phyloP scores from a whole-genome alignment of 2,888 invertebrate genomes.

The Hydriomena furcata region DNA sequence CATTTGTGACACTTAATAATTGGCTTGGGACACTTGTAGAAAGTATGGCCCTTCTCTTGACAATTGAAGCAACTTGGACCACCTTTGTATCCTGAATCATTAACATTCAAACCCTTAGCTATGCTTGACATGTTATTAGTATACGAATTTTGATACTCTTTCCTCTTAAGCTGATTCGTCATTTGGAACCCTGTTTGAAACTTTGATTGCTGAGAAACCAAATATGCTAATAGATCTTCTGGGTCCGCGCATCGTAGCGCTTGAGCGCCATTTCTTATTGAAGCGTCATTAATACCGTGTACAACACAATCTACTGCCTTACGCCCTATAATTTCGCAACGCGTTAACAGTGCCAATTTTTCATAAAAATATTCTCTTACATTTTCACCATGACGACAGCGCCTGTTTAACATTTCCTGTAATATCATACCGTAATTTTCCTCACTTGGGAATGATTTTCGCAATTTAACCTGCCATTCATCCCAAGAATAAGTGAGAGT shows the following conservation, averaged over 20 bases:
- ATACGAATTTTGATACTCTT: background rate
- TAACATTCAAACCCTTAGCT: background rate
- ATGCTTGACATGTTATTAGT: background rate
- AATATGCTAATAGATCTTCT: background rate
- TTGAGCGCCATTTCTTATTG: constrained; percentile 1
- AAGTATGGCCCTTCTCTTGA: background rate
- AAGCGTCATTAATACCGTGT: background rate
- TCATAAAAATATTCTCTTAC: constrained; percentile 32
- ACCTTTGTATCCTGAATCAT: background rate
- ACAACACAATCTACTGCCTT: background rate
- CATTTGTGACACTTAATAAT: background rate
- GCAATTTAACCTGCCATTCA: constrained; percentile 34
- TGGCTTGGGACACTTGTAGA: background rate
- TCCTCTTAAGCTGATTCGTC: background rate
- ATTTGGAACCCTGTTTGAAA: background rate
- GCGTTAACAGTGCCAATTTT: background rate
- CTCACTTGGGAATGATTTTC: constrained; percentile 30
- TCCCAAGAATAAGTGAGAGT: constrained; percentile 26
- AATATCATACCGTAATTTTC: constrained; percentile 33
- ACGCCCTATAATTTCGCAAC: background rate
- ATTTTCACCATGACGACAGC: constrained; percentile 19
- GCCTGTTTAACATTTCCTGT: constrained; percentile 30
- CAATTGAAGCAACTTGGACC: background rate
- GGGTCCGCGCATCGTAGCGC: background rate
- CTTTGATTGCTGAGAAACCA: background rate